Evolutionary conservation across 2,797 vertebrate species (phyloP).

Genomic region (Enteromius argenteus): DNA sequence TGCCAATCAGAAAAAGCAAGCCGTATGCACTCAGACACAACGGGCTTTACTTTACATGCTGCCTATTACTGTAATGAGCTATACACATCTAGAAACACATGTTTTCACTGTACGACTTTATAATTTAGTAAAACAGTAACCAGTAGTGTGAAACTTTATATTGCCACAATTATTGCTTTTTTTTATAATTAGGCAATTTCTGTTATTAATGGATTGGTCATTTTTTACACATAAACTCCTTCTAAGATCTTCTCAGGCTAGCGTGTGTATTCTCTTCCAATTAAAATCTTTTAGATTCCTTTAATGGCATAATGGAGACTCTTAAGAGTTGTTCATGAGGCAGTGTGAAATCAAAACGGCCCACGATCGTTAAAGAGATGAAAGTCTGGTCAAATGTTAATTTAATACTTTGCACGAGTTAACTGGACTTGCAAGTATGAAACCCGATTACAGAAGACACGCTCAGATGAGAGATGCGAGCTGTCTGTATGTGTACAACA

Average conservation of each 20-base stretch:
- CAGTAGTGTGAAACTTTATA: constrained; percentile 32
- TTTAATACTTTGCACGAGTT: constrained; percentile 34
- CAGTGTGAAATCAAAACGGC: not conserved
- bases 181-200: constrained; percentile 1
- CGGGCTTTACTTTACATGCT: constrained; percentile 11
- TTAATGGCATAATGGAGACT: not conserved
- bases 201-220: constrained; percentile 10
- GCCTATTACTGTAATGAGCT: constrained; percentile 55
- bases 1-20: constrained; percentile 50
- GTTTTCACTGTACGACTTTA: constrained; percentile 55
- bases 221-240: not conserved
- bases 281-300: not conserved
- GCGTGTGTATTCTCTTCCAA: not conserved
- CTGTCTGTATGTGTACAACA: constrained; percentile 46
- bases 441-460: constrained; percentile 40
- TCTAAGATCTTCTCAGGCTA: not conserved
- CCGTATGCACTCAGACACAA: constrained; percentile 5
- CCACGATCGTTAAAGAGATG: not conserved
- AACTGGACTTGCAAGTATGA: constrained; percentile 41
- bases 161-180: constrained; percentile 33
- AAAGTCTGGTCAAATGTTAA: constrained; percentile 40
- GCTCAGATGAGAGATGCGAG: constrained; percentile 26
- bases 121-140: constrained; percentile 44
- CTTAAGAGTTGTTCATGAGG: not conserved
- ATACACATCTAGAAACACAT: constrained; percentile 48